phyloP scores from a whole-genome alignment of 2,113 vertebrate genomes.

The Aptenodytes forsteri region DNA sequence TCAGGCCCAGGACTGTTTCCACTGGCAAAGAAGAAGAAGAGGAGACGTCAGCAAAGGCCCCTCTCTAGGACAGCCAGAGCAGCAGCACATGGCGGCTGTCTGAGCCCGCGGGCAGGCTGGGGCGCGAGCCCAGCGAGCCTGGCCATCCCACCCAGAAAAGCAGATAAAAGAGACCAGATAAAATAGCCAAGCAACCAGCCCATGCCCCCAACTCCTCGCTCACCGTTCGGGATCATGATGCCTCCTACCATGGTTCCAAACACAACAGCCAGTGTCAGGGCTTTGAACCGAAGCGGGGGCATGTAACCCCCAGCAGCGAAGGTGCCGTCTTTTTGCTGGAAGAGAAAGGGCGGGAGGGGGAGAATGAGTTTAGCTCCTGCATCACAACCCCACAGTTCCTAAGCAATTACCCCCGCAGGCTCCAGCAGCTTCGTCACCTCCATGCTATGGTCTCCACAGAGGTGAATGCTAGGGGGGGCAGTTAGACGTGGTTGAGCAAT shows the following conservation, averaged over 20 bases:
- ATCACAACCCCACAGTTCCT: background rate
- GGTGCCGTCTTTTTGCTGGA: conserved; percentile 95
- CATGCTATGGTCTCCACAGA: rapidly evolving
- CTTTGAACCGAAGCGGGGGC: conserved; percentile 96
- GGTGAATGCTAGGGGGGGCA: background rate
- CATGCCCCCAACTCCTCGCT: background rate
- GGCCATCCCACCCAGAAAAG: background rate
- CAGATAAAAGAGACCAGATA: background rate
- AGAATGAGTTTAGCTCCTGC: background rate
- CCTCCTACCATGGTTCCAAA: conserved; percentile 97
- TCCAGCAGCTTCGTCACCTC: background rate
- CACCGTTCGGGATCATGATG: conserved; percentile 96
- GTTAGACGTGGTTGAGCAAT: background rate
- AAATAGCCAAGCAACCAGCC: background rate
- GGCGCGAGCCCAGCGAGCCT: rapidly evolving
- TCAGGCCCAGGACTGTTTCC: conserved; percentile 95
- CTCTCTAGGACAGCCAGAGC: background rate
- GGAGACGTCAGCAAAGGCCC: background rate
- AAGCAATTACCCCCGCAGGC: background rate
- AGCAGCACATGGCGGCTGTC: rapidly evolving
- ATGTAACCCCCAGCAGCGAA: conserved; percentile 96
- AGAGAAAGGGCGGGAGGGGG: background rate
- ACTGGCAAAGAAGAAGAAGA: conserved; percentile 74
- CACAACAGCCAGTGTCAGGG: conserved; percentile 89
- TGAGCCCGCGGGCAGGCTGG: background rate